Evolutionary conservation across 2,113 vertebrate species (phyloP), one percentile per base, ranked within the genome.

Genomic region (Python bivittatus): DNA sequence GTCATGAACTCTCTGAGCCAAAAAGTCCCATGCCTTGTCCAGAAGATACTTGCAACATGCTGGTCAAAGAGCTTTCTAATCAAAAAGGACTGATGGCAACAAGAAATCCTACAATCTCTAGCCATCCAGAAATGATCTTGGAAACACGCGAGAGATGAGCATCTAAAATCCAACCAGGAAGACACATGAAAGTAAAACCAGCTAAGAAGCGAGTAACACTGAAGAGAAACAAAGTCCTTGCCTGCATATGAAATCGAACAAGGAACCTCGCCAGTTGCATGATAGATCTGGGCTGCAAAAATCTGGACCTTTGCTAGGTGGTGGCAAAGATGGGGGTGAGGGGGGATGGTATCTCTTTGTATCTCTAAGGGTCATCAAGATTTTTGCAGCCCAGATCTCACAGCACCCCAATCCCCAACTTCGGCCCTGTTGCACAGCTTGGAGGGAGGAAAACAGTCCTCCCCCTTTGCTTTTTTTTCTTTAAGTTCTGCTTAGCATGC

Each of bases 51-150:
- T 53, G 27, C 13, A 72, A 15, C 68, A 15, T 20, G 68, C 13
- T 84, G 12, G 29, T 15, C 61, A 86, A 56, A 29, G 20, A 27
- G 87, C 29, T 61, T 89, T 25, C 86, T 72, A 91, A 60, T 44
- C 27, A 4, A 60, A 12, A 48, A 6, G 22, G n/a, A 25, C 33
- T 11, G 27, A 33, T 44, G 58, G 52, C 89, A 93, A 88, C 13
- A 33, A 23, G 86, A 90, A 84, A 95, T 61, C 68, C 25, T 91
- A 93, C 0, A 42, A 91, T 90, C 91, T 85, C 86, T 92, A 8
- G 53, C 6, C 83, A 90, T 84, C 88, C 95, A 94, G 90, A 90
- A 89, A 89, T 86, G 86, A 85, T 94, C 95, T 94, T 60, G 89
- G 89, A 85, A 90, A 10, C 1, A 0, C 53, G 84, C 53, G 90